Conservation (phyloP, 2,113 vertebrate species). For the human (Homo sapiens) region GRCh38 chr6:47801001-47801500, state of each 20-base stretch:
- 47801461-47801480: neutral
- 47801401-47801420: neutral
- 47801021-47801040: neutral
- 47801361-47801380: conserved; percentile 4
- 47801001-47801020: neutral
- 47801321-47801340: neutral
- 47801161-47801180: neutral
- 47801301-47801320: neutral
- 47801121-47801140: neutral
- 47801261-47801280: neutral
- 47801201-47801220: neutral
- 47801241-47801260: neutral
- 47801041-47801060: neutral
- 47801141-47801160: neutral
- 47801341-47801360: neutral
- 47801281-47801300: conserved; percentile 1
- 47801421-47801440: neutral
- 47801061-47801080: neutral
- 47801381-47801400: neutral
- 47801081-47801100: neutral
- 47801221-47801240: neutral
- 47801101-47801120: neutral
- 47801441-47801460: neutral
- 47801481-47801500: neutral
- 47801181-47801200: neutral